Percentiles rank a stretch among this genome's conserved stretches.
Conservation (phyloP, 1,140 invertebrate species). For the Aricia agestis region DNA sequence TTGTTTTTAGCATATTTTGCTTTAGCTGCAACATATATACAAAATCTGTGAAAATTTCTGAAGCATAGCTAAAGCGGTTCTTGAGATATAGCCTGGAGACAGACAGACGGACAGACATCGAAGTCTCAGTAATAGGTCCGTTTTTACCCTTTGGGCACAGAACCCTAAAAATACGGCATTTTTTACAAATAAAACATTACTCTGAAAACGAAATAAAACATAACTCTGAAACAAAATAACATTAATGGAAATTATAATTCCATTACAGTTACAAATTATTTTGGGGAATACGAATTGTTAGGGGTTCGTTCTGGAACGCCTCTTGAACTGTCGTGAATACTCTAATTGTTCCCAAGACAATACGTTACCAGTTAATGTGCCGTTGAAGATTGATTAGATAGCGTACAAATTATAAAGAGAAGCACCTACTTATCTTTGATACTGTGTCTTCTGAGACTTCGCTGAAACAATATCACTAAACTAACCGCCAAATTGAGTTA, state of each 20-base stretch:
- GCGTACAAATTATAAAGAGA: constrained; percentile 4
- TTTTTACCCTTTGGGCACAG: too few relatives aligned
- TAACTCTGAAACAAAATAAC: not conserved
- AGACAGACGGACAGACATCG: too few relatives aligned
- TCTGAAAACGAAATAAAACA: not conserved
- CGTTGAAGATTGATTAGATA: constrained; percentile 14
- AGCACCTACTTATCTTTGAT: not conserved
- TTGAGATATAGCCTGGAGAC: too few relatives aligned
- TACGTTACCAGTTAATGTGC: constrained; percentile 22
- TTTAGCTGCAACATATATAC: too few relatives aligned
- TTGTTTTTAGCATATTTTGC: too few relatives aligned
- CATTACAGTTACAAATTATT: not conserved
- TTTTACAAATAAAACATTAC: too few relatives aligned
- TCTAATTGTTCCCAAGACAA: constrained; percentile 20
- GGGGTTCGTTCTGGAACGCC: constrained; percentile 11
- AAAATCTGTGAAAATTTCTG: too few relatives aligned
- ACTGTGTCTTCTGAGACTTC: not conserved
- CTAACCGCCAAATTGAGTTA: too few relatives aligned
- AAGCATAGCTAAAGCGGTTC: too few relatives aligned
- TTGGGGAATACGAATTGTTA: not conserved
- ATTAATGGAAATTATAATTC: constrained; percentile 1
- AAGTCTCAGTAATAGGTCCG: too few relatives aligned
- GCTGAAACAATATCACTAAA: too few relatives aligned
- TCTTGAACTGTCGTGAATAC: constrained; percentile 13
- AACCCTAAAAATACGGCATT: too few relatives aligned